phyloP scores from a whole-genome alignment of 2,888 invertebrate genomes.

The Atethmia centrago region DNA sequence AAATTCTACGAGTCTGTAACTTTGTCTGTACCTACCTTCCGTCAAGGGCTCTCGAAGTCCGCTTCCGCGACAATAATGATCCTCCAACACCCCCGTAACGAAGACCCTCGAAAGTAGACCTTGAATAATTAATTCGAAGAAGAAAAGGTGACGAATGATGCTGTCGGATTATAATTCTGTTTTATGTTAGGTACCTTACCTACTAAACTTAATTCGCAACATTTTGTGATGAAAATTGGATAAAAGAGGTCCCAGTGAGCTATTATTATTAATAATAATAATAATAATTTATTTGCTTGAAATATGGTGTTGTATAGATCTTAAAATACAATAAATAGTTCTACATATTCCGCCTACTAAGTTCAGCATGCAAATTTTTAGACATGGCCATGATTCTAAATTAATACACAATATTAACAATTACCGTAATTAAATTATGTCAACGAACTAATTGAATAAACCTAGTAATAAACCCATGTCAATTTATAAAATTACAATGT shows the following conservation, averaged over 20 bases:
- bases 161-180: constrained; percentile 21
- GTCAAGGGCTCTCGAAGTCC: constrained; percentile 51
- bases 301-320: too few species aligned
- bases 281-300: too few species aligned
- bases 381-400: too few species aligned
- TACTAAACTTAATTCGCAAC: not conserved
- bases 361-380: too few species aligned
- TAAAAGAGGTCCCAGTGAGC: not conserved
- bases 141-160: constrained; percentile 47
- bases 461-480: too few species aligned
- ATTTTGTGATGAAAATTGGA: not conserved
- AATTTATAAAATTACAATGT: too few species aligned
- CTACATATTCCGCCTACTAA: too few species aligned
- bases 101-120: constrained; percentile 58
- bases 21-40: constrained; percentile 42
- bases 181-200: not conserved
- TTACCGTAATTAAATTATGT: too few species aligned
- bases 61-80: constrained; percentile 68
- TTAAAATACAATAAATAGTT: too few species aligned
- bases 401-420: too few species aligned
- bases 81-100: constrained; percentile 58
- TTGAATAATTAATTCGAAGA: constrained; percentile 65
- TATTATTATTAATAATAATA: too few species aligned
- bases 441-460: too few species aligned
- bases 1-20: constrained; percentile 53